Percentiles rank a stretch among this genome's conserved stretches.
Evolutionary conservation across 2,113 vertebrate species (phyloP).

Genomic region (Nannospalax galili): DNA sequence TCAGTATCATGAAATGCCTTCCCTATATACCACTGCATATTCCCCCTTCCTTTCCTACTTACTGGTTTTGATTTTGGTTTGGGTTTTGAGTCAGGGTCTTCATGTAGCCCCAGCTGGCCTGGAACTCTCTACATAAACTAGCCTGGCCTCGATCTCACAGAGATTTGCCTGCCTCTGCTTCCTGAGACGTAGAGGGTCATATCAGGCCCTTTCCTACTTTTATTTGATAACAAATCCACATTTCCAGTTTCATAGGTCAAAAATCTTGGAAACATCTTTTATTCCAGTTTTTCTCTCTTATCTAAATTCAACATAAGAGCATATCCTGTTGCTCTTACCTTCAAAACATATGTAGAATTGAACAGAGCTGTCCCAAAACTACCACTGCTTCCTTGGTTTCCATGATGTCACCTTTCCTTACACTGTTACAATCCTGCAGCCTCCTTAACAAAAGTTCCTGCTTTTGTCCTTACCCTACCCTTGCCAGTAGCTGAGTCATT

Average conservation of each 20-base stretch:
- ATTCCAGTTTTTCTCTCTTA: not conserved
- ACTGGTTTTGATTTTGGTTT: no score
- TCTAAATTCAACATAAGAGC: not conserved
- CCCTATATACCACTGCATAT: fast-evolving
- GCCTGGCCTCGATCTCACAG: no score
- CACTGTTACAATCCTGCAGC: not conserved
- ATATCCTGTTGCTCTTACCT: not conserved
- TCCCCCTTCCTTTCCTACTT: not conserved
- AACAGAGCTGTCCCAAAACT: not conserved
- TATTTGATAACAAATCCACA: not conserved
- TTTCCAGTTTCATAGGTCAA: not conserved
- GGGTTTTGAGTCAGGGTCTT: no score
- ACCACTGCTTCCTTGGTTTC: not conserved
- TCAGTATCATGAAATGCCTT: not conserved
- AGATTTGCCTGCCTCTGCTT: no score
- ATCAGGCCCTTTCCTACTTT: not conserved
- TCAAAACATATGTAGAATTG: not conserved
- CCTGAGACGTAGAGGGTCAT: no score
- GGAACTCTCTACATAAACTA: no score
- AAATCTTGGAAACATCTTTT: not conserved
- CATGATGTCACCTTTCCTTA: not conserved
- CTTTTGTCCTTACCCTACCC: not conserved
- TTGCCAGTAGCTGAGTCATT: not conserved
- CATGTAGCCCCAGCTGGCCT: no score
- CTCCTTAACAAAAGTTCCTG: not conserved